phyloP scores from a whole-genome alignment of 2,797 vertebrate genomes.

The Salmo trutta region DNA sequence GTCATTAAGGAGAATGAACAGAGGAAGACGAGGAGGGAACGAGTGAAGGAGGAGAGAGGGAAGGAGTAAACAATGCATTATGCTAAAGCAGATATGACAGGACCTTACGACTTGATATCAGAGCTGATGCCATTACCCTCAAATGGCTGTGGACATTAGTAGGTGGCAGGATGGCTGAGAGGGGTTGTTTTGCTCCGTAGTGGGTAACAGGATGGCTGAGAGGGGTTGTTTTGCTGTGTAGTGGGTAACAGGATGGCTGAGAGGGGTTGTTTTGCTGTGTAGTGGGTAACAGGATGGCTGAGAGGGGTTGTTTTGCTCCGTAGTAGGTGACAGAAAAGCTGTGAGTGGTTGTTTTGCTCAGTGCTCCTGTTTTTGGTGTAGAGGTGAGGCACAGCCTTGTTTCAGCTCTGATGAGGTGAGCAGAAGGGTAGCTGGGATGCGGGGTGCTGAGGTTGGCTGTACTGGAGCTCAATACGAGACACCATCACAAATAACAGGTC shows the following conservation, averaged over 20 bases:
- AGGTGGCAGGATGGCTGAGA: too few species aligned
- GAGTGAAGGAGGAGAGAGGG: conserved; percentile 23
- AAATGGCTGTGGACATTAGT: conserved; percentile 63
- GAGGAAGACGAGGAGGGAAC: conserved; percentile 32
- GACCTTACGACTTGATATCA: conserved; percentile 56
- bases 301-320: too few species aligned
- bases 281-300: too few species aligned
- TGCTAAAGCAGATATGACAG: conserved; percentile 41
- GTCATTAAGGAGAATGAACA: conserved; percentile 54
- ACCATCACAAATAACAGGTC: not conserved
- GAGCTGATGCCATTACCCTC: conserved; percentile 56
- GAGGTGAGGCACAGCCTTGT: conserved; percentile 22
- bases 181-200: too few species aligned
- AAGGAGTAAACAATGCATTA: conserved; percentile 49
- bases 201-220: too few species aligned
- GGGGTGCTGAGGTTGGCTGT: conserved; percentile 43
- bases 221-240: too few species aligned
- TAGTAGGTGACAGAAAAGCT: too few species aligned
- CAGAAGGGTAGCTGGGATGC: conserved; percentile 52
- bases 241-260: too few species aligned
- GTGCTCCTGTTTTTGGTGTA: conserved; percentile 4
- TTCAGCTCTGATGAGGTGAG: conserved; percentile 35
- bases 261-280: too few species aligned
- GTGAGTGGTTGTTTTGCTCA: not conserved
- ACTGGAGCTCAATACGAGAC: conserved; percentile 18